Conservation (phyloP, 2,888 invertebrate genomes). For the Drosophila niveifrons region DNA sequence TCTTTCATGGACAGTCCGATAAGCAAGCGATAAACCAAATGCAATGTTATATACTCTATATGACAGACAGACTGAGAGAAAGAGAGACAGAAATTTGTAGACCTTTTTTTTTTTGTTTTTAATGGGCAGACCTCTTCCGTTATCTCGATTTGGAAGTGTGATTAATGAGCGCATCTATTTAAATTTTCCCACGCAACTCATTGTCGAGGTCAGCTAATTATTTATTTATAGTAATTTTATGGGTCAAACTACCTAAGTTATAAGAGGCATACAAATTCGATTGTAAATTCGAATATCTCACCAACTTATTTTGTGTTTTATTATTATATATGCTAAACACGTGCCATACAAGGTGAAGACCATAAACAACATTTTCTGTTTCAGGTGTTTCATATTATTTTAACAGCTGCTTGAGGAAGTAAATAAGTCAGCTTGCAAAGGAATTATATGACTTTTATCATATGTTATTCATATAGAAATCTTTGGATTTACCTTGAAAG, state of each 20-base stretch:
- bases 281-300: background rate
- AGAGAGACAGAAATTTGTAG: background rate
- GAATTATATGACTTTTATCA: background rate
- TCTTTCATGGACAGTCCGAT: slow-evolving; percentile 25
- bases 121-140: slow-evolving; percentile 13
- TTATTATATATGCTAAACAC: slow-evolving; percentile 39
- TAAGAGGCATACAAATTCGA: slow-evolving; percentile 30
- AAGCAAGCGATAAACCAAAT: slow-evolving; percentile 21
- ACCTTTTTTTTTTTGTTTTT: too few relatives aligned
- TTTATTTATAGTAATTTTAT: slow-evolving; percentile 5
- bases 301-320: background rate
- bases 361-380: slow-evolving; percentile 9
- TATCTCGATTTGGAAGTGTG: slow-evolving; percentile 4
- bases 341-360: slow-evolving; percentile 36
- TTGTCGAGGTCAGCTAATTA: slow-evolving; percentile 20
- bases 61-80: background rate
- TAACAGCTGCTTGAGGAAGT: slow-evolving; percentile 32
- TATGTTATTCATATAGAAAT: slow-evolving; percentile 6
- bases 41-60: background rate
- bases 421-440: background rate
- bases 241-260: slow-evolving; percentile 19
- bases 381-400: slow-evolving; percentile 4
- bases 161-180: slow-evolving; percentile 35
- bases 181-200: slow-evolving; percentile 47
- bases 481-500: slow-evolving; percentile 15